Evolutionary conservation across 2,888 invertebrate species (phyloP).

Genomic region (Diarsia mendica): DNA sequence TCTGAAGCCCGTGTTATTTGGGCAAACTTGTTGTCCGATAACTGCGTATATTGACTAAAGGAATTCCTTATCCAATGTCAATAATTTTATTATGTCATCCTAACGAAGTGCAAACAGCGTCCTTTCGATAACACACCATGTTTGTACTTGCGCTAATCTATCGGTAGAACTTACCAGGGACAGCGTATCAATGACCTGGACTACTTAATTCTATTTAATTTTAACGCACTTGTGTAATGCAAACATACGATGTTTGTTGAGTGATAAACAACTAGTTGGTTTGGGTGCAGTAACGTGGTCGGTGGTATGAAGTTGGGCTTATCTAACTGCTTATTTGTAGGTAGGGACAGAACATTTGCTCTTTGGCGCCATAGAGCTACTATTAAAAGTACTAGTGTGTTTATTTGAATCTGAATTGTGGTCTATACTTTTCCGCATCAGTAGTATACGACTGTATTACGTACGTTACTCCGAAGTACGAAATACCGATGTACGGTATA

Average conservation of each 20-base stretch:
- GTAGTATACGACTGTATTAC: no score
- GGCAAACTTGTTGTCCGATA: constrained; percentile 19
- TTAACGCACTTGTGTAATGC: constrained; percentile 41
- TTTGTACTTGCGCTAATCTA: constrained; percentile 46
- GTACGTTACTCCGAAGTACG: no score
- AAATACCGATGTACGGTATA: no score
- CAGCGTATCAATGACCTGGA: constrained; percentile 40
- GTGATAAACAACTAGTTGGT: constrained; percentile 30
- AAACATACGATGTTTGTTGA: constrained; percentile 34
- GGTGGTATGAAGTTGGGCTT: constrained; percentile 23
- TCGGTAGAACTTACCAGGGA: constrained; percentile 15
- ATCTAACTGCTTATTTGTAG: constrained; percentile 34
- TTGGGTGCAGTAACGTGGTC: background rate
- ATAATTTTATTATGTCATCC: constrained; percentile 36
- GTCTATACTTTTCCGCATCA: background rate
- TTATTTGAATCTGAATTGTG: background rate
- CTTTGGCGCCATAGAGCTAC: constrained; percentile 4
- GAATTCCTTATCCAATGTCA: constrained; percentile 45
- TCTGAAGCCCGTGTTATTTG: constrained; percentile 7
- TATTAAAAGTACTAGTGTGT: background rate
- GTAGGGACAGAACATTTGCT: background rate
- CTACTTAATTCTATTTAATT: constrained; percentile 46
- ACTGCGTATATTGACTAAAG: constrained; percentile 10
- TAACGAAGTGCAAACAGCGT: constrained; percentile 38
- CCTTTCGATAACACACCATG: constrained; percentile 38